These are phyloP conservation scores for Chrosomus eos DNA, from an alignment of 2,797 vertebrate species.

Conservation along the genomic window DNA sequence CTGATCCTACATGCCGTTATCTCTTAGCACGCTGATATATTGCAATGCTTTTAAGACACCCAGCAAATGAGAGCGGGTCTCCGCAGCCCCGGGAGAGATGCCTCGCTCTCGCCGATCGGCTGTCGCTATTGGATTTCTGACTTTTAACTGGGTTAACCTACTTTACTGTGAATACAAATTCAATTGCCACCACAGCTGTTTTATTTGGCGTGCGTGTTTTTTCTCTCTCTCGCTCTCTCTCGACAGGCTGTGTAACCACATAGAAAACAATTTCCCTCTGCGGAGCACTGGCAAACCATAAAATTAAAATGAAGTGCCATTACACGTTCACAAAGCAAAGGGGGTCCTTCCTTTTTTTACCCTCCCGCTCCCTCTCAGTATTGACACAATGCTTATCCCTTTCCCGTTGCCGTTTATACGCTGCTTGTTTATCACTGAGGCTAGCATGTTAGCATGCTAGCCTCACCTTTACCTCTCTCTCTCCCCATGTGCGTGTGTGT, in stretches of 20 bases:
- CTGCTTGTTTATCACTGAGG: conserved; percentile 37
- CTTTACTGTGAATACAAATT: conserved; percentile 86
- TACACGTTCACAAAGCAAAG: conserved; percentile 72
- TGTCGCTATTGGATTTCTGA: conserved; percentile 82
- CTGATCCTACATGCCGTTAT: conserved; percentile 75
- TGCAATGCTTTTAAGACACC: conserved; percentile 80
- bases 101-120: conserved; percentile 79
- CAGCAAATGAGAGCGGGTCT: conserved; percentile 72
- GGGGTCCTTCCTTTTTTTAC: conserved; percentile 54
- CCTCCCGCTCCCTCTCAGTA: conserved; percentile 55
- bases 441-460: conserved; percentile 43
- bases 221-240: conserved; percentile 66
- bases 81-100: conserved; percentile 71
- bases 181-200: conserved; percentile 82
- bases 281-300: conserved; percentile 80
- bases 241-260: conserved; percentile 80
- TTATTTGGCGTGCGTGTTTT: conserved; percentile 66
- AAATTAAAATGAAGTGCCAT: conserved; percentile 83
- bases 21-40: conserved; percentile 79
- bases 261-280: conserved; percentile 79
- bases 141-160: conserved; percentile 86
- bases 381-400: conserved; percentile 58
- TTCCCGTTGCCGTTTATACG: conserved; percentile 42
- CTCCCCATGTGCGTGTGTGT: conserved; percentile 62
- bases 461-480: conserved; percentile 58